Evolutionary conservation across 2,888 invertebrate genomes (phyloP).

Genomic region (Dryococelus australis): DNA sequence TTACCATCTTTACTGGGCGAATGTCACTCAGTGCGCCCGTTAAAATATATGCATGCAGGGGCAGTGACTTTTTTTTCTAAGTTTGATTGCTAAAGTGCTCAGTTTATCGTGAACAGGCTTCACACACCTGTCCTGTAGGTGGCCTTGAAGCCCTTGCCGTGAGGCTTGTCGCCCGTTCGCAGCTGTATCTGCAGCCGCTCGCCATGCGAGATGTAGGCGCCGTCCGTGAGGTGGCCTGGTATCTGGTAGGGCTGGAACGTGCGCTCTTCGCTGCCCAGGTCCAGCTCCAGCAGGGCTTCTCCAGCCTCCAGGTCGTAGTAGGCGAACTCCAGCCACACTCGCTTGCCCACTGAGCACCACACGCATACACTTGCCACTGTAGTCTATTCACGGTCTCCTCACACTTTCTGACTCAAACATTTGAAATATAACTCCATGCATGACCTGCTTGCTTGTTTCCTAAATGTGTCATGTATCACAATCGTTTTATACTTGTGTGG

Average conservation of each 20-base stretch:
- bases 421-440: no score
- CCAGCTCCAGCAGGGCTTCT: constrained; percentile 67
- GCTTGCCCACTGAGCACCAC: constrained; percentile 62
- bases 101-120: no score
- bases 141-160: constrained; percentile 72
- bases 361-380: background rate
- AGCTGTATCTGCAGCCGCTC: constrained; percentile 70
- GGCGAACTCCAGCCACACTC: constrained; percentile 75
- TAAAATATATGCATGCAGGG: no score
- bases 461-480: no score
- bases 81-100: no score
- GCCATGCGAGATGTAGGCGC: constrained; percentile 70
- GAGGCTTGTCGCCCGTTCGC: constrained; percentile 69
- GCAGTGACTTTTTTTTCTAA: no score
- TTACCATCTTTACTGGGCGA: no score
- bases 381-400: no score
- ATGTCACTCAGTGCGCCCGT: no score
- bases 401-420: no score
- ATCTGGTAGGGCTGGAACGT: constrained; percentile 66
- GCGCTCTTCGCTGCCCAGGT: constrained; percentile 62
- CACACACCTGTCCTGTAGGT: constrained; percentile 68
- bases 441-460: no score
- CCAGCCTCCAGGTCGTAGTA: constrained; percentile 65
- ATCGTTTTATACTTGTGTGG: no score
- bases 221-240: constrained; percentile 67